Evolutionary conservation across 2,797 vertebrate genomes (phyloP), one percentile per base, ranked within the genome.

Genomic region (Xenopus petersii): DNA sequence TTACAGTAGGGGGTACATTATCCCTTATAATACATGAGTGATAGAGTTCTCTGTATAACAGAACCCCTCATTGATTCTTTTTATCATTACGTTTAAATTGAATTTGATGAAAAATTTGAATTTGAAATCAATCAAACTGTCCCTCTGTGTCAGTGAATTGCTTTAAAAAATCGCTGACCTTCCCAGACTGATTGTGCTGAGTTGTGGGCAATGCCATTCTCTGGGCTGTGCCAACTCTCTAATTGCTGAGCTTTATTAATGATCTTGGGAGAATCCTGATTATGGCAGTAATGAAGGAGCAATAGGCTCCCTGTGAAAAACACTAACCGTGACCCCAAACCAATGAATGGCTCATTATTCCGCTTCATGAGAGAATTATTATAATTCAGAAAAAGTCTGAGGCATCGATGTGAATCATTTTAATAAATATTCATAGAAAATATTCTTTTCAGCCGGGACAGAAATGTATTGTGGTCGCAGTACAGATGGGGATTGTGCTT

Each of bases 261-360:
- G 11, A 49, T 1, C 47, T 2, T 13, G 0, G 12, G 16, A 11
- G 58, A 48, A 26, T 60, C 30, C 15, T 48, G 60, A 15, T 51
- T 71, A 49, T 58, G 33, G 33, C 21, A 16, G 36, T 30, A 49
- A 63, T 63, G n/a, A 71, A 58, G 10, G 33, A 59, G 12, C 10
- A 8, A 55, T 55, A 55, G 51, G 13, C 61, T 61, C 46, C 33
- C 46, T 63, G 56, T 17, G 59, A 46, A 59, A 33, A 11, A 30
- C 16, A 4, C 70, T 26, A 4, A 15, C 51, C 4, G 13, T 46
- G 16, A 46, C 16, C 67, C 36, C 54, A 59, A 42, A 21, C 12
- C n/a, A 12, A 42, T 63, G 70, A 71, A 59, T 62, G 70, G 21
- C 7, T 49, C 70, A 63, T 71, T 59, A n/a, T 71, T 71, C 58